Base-by-base conservation (phyloP, 2,888 invertebrate genomes). In the Eupithecia pulchellata region DNA sequence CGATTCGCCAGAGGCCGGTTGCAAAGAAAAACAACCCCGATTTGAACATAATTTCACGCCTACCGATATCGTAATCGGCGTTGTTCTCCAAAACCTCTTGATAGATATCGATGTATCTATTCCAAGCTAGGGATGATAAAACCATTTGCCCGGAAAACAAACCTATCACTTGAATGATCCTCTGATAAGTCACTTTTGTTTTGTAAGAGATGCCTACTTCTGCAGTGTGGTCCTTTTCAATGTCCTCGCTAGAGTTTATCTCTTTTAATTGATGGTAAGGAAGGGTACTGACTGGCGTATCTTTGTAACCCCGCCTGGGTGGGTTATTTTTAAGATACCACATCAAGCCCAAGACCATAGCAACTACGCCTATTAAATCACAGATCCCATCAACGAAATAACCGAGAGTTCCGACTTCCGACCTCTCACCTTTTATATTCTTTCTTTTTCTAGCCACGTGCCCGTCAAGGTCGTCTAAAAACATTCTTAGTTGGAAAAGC, bases 401-500 rank as follows among this genome's bases (percentile, higher is more conserved):
- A 0, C 98, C 98, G 0, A 96, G 84, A 0, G 97, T 96, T 0
- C 97, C 97, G n/a, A 97, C 96, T 84, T 97, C 97, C 0, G 97
- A 97, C 30, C 96, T 94, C 86, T 97, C 97, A 0, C 97, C 97
- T 73, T 96, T 95, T 34, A 97, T 96, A 83, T 97, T 95, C 81
- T 96, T 96, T 68, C 97, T 95, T 32, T 95, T 96, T 72, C 98
- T 95, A 0, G 98, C 98, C 3, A 98, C 97, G 82, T 97, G 97
- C 0, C 98, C 98, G 82, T 98, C 98, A 74, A 98, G 89, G 82
- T 97, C 97, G 82, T 98, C 98, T 66, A 98, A 87, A 91, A 97
- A 97, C 77, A 97, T 97, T 77, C 98, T 95, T 52, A 98, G 88
- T 90, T 97, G 97, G 85, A 97, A 98, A 27, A 98, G 85, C 2